A percentile compares a stretch with the other conserved stretches of the same genome.
Evolutionary conservation across 1,140 invertebrate species (phyloP).

Genomic region (Mercenaria mercenaria): DNA sequence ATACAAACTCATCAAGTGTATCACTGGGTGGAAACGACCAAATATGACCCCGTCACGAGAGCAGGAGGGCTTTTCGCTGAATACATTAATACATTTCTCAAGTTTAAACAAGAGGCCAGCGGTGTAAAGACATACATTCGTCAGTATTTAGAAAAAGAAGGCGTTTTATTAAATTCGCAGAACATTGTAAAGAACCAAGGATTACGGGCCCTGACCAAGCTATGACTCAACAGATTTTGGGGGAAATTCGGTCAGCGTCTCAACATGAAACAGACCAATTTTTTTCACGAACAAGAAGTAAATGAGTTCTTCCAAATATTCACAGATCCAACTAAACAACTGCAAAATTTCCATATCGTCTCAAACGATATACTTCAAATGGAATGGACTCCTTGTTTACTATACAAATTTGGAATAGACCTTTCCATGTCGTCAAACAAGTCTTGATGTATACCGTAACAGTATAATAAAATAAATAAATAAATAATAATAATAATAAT

Average conservation of each 20-base stretch:
- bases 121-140: conserved; percentile 78
- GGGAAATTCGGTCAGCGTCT: no score
- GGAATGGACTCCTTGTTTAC: conserved; percentile 16
- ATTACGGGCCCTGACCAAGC: conserved; percentile 70
- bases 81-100: conserved; percentile 76
- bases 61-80: conserved; percentile 62
- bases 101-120: conserved; percentile 75
- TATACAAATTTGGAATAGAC: no score
- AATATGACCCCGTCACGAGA: not conserved
- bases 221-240: conserved; percentile 69
- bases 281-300: not conserved
- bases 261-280: not conserved
- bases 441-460: no score
- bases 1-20: conserved; percentile 83
- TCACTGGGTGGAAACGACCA: conserved; percentile 66
- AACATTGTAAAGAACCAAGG: conserved; percentile 84
- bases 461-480: no score
- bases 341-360: not conserved
- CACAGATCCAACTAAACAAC: not conserved
- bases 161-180: conserved; percentile 79
- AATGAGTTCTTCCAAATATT: not conserved
- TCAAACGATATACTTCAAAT: conserved; percentile 4
- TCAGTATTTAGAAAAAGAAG: conserved; percentile 81
- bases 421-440: no score
- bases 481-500: no score